Evolutionary conservation across 2,888 invertebrate species (phyloP).

Genomic region (Apamea crenata): DNA sequence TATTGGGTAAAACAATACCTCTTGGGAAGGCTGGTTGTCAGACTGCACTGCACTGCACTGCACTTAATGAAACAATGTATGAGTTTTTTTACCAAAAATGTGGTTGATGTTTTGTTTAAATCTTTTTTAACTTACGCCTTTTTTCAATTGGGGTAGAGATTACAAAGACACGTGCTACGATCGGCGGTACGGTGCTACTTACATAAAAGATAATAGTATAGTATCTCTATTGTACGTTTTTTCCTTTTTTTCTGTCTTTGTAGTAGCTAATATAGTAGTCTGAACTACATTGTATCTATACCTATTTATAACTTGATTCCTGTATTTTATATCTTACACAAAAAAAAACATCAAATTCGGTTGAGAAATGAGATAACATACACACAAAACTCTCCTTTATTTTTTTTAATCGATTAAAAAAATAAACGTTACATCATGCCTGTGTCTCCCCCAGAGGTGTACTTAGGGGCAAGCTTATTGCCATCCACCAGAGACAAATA

Average conservation of each 20-base stretch:
- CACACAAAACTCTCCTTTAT: neutral
- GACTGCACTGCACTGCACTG: neutral
- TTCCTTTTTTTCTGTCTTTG: fast-evolving
- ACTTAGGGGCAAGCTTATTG: neutral
- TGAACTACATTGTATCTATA: neutral
- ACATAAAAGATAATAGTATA: neutral
- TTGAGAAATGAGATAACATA: neutral
- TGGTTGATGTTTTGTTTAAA: neutral
- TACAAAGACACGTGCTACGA: neutral
- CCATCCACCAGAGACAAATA: neutral
- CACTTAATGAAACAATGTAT: neutral
- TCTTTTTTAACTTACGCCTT: neutral
- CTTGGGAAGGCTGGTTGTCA: neutral
- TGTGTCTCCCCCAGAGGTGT: neutral
- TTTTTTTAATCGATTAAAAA: neutral
- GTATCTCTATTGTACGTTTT: neutral
- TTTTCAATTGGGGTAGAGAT: neutral
- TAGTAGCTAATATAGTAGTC: neutral
- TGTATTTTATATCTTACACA: neutral
- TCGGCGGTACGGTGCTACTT: neutral
- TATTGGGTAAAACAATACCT: neutral
- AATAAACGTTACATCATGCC: neutral
- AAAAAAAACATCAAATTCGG: neutral
- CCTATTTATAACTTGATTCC: neutral
- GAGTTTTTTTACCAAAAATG: neutral